Conservation (phyloP, 1,140 invertebrate species). For the Drosophila trapezifrons region DNA sequence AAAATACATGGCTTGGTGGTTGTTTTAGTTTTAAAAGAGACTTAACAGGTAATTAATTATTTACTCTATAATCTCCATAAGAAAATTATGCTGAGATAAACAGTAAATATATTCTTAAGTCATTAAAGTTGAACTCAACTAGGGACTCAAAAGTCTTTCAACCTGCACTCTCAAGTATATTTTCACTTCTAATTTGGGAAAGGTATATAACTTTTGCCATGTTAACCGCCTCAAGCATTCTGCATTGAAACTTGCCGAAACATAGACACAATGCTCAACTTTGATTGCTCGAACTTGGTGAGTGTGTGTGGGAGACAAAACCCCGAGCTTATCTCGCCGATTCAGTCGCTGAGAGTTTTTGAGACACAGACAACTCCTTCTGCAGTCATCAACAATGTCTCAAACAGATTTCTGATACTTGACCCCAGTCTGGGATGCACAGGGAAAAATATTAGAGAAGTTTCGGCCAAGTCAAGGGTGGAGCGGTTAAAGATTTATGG, state of each 20-base stretch:
- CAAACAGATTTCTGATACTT: slow-evolving; percentile 63
- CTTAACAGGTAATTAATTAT: not conserved
- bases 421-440: slow-evolving; percentile 25
- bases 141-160: slow-evolving; percentile 17
- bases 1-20: not conserved
- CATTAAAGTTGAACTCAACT: too few species aligned
- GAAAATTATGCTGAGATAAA: not conserved
- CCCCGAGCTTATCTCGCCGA: slow-evolving; percentile 51
- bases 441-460: not conserved
- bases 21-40: too few species aligned
- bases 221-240: not conserved
- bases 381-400: slow-evolving; percentile 65
- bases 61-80: not conserved
- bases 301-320: slow-evolving; percentile 5
- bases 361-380: slow-evolving; percentile 36
- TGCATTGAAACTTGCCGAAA: slow-evolving; percentile 13
- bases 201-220: slow-evolving; percentile 10
- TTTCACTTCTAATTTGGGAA: slow-evolving; percentile 21
- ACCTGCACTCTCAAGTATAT: slow-evolving; percentile 19
- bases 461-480: too few species aligned
- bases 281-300: slow-evolving; percentile 60
- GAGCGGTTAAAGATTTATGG: too few species aligned
- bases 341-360: slow-evolving; percentile 59
- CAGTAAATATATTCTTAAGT: too few species aligned
- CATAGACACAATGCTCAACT: slow-evolving; percentile 47